These are phyloP conservation scores for Deilephila elpenor DNA, from an alignment of 2,888 invertebrate genomes.

Conservation along the genomic window DNA sequence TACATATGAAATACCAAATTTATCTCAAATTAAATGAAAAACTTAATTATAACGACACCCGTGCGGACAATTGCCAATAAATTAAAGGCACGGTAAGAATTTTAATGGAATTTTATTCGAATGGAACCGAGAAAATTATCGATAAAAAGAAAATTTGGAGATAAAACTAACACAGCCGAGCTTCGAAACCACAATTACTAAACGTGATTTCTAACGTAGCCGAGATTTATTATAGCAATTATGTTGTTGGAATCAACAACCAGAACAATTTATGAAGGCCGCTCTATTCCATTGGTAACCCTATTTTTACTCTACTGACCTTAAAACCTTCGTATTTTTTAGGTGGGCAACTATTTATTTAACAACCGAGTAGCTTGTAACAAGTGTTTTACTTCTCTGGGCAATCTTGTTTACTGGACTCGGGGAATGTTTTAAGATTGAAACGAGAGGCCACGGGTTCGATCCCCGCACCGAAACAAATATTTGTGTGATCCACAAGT, in stretches of 20 bases:
- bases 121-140: background rate
- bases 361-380: constrained; percentile 10
- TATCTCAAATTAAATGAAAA: too few species aligned
- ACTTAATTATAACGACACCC: constrained; percentile 14
- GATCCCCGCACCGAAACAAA: too few species aligned
- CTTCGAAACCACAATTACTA: constrained; percentile 22
- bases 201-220: constrained; percentile 14
- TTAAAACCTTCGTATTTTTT: constrained; percentile 22
- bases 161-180: constrained; percentile 1
- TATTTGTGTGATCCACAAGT: too few species aligned
- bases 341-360: constrained; percentile 21
- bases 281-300: constrained; percentile 6
- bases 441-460: too few species aligned
- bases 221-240: constrained; percentile 24
- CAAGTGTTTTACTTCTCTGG: constrained; percentile 4
- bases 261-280: constrained; percentile 18
- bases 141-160: background rate
- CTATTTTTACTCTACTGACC: constrained; percentile 13
- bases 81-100: constrained; percentile 14
- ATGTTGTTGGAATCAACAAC: constrained; percentile 24
- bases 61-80: constrained; percentile 24
- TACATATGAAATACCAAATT: too few species aligned
- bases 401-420: constrained; percentile 19
- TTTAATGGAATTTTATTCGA: background rate
- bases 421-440: background rate